Percentiles rank a stretch among this genome's conserved stretches.
These are phyloP conservation scores for Kryphioiulus occultus DNA, from an alignment of 2,888 invertebrate genomes.

Conservation along the genomic window DNA sequence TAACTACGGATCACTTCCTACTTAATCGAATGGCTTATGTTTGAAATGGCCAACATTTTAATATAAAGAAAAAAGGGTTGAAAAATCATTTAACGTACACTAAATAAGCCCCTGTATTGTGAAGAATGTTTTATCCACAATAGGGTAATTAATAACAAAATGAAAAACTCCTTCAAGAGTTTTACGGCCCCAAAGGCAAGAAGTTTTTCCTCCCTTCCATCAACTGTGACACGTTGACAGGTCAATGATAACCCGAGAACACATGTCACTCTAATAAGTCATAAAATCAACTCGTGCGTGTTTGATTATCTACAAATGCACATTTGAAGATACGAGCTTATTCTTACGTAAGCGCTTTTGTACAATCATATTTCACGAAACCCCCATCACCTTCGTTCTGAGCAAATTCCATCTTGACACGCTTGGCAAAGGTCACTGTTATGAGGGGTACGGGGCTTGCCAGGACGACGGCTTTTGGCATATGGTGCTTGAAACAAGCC, in stretches of 20 bases:
- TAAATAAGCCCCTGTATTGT: neutral
- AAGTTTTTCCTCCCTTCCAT: too few species aligned
- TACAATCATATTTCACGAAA: neutral
- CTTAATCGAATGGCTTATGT: neutral
- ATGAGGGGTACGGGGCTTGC: constrained; percentile 64
- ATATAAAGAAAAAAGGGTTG: neutral
- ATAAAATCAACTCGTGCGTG: neutral
- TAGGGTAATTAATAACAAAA: too few species aligned
- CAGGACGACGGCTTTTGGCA: constrained; percentile 62
- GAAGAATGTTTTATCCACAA: neutral
- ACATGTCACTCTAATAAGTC: too few species aligned
- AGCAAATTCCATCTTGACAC: constrained; percentile 62
- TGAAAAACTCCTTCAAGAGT: too few species aligned
- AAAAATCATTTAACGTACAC: neutral
- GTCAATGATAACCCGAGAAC: too few species aligned
- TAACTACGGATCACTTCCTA: neutral
- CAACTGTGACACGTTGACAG: too few species aligned
- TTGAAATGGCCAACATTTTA: neutral
- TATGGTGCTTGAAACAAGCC: constrained; percentile 63
- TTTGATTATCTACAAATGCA: neutral
- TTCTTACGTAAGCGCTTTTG: neutral
- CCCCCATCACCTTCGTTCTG: constrained; percentile 53
- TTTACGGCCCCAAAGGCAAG: too few species aligned
- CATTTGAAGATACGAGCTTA: neutral
- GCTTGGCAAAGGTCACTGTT: constrained; percentile 64